Base-by-base conservation (phyloP, 2,113 vertebrate genomes). In the Microcebus tavaratra region DNA sequence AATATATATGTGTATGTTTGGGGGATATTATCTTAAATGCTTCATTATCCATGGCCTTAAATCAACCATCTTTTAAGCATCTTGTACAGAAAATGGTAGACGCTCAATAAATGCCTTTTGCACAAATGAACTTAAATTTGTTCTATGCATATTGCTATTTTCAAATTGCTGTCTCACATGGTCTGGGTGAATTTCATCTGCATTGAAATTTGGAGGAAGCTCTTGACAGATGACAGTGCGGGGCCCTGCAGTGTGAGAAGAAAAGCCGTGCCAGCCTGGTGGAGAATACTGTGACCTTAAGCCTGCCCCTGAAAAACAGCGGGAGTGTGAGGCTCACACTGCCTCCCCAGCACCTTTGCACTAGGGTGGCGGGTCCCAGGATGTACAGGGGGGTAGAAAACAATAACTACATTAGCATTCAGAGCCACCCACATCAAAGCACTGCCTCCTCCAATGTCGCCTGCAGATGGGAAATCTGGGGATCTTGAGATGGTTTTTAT, bases 141-240 rank as follows among this genome's bases (percentile, higher is more conserved):
- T 92, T 95, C 17, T 6, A 3, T 36, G 45, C 84, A 85, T 95
- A 94, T 95, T 94, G 76, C 84, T 96, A n/a, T 96, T 96, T 97
- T 96, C 88, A 95, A 90, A 97, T 42, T 90, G 45, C 53, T 94
- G 94, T 94, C 92, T 96, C 97, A 95, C 90, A 88, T 76, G 92
- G 92, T 96, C 79, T 95, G 90, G 45, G 90, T 96, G 80, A 91
- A 83, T 94, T 93, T 96, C n/a, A 91, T 90, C 75, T 91, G 95
- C 90, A 70, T 65, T 96, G 92, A 96, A 91, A 97, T 96, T 85
- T 96, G n/a, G 90, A 97, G 88, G 59, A 89, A 68, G 80, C 92
- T 87, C 79, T 97, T 95, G 94, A 96, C 92, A 97, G 95, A 96
- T 90, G 95, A 96, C 87, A 93, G 83, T 31, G 34, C 2, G 90